These are phyloP conservation scores for Cebidichthys violaceus DNA, from an alignment of 2,113 vertebrate genomes.

Conservation along the genomic window DNA sequence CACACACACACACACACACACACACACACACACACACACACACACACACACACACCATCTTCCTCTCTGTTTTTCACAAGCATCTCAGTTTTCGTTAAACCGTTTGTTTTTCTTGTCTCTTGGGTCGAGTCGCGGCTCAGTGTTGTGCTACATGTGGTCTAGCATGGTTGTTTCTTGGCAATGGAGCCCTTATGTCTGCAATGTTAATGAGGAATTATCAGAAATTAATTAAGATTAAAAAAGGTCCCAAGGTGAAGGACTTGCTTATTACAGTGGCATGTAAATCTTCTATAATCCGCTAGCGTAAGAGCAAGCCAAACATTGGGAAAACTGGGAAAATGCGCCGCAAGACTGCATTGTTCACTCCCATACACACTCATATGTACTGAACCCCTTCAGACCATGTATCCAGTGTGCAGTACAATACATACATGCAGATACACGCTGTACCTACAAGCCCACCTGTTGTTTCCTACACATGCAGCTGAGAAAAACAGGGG, in stretches of 20 bases:
- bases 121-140: constrained; percentile 20
- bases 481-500: neutral
- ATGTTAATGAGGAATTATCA: constrained; percentile 81
- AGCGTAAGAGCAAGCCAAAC: constrained; percentile 60
- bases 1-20: neutral
- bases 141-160: constrained; percentile 38
- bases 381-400: neutral
- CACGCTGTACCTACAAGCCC: neutral
- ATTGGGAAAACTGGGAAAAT: constrained; percentile 41
- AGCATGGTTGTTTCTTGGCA: constrained; percentile 45
- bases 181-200: constrained; percentile 55
- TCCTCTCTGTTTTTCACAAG: neutral
- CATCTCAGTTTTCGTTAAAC: neutral
- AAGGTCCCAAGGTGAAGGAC: constrained; percentile 78
- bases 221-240: constrained; percentile 83
- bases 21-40: neutral
- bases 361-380: neutral
- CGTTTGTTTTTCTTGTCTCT: constrained; percentile 38
- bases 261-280: constrained; percentile 76
- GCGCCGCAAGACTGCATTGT: neutral
- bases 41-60: neutral
- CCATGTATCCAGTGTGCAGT: neutral
- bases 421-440: neutral
- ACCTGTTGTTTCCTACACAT: neutral
- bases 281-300: constrained; percentile 82